Evolutionary conservation across 2,797 vertebrate species (phyloP).

Genomic region (Falco berigora): DNA sequence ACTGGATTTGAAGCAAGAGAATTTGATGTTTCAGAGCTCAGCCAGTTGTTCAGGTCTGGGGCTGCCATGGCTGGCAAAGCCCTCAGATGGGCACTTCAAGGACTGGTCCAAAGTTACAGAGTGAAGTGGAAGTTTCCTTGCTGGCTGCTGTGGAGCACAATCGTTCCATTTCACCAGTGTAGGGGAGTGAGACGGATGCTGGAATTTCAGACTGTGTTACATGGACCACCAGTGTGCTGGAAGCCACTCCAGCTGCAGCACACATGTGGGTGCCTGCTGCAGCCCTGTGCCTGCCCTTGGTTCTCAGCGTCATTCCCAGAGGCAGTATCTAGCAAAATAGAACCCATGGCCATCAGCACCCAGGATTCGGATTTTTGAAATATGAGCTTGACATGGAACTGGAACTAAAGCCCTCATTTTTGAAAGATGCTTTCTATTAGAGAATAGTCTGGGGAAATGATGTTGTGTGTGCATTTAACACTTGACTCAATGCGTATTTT

Average conservation of each 20-base stretch:
- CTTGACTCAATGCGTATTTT: background rate
- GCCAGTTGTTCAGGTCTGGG: background rate
- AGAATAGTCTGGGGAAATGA: background rate
- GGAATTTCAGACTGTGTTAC: background rate
- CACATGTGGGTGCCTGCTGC: background rate
- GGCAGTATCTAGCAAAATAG: background rate
- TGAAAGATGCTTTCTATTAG: background rate
- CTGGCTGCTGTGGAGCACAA: background rate
- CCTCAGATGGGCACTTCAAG: fast-evolving
- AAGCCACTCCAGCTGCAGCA: background rate
- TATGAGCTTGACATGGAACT: background rate
- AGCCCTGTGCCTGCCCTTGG: background rate
- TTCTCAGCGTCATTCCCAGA: background rate
- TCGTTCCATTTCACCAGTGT: background rate
- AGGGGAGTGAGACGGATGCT: background rate
- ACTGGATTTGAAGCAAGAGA: background rate
- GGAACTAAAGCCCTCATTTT: background rate
- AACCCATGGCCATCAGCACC: fast-evolving
- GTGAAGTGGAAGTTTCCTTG: background rate
- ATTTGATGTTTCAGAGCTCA: background rate
- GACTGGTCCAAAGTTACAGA: background rate
- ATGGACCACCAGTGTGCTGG: fast-evolving
- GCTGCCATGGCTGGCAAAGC: background rate
- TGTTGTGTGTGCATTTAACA: background rate
- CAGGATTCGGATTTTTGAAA: background rate